Conservation (phyloP, 2,113 vertebrate species). For the Gavialis gangeticus region DNA sequence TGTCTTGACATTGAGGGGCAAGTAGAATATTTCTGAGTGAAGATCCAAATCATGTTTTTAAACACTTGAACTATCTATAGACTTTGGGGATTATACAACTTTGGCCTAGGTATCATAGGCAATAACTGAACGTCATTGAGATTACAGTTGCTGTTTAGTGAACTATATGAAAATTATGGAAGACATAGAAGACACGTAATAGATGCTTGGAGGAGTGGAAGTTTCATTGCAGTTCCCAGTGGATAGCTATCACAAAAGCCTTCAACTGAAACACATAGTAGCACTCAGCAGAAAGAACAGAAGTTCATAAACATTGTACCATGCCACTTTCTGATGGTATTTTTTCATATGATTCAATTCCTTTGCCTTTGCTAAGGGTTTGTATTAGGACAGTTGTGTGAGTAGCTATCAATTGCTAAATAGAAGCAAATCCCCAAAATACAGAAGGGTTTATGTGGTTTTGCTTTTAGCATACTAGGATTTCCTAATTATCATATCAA, state of each 20-base stretch:
- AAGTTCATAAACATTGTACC: neutral
- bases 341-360: neutral
- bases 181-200: too few species aligned
- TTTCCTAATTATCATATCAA: neutral
- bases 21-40: constrained; percentile 1
- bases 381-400: neutral
- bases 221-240: neutral
- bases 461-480: neutral
- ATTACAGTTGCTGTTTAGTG: constrained; percentile 37
- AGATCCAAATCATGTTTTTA: constrained; percentile 6
- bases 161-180: neutral
- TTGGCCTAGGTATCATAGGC: neutral
- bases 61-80: constrained; percentile 37
- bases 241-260: neutral
- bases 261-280: neutral
- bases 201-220: too few species aligned
- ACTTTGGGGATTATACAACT: constrained; percentile 26
- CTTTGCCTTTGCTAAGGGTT: neutral
- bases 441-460: neutral
- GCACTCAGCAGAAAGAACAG: neutral
- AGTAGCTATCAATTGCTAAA: neutral
- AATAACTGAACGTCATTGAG: constrained; percentile 26
- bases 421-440: neutral
- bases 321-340: neutral
- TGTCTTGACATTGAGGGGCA: constrained; percentile 1